Evolutionary conservation across 1,140 invertebrate species (phyloP), one percentile per base, ranked within the genome.

Genomic region (Drosophila tsacasi): DNA sequence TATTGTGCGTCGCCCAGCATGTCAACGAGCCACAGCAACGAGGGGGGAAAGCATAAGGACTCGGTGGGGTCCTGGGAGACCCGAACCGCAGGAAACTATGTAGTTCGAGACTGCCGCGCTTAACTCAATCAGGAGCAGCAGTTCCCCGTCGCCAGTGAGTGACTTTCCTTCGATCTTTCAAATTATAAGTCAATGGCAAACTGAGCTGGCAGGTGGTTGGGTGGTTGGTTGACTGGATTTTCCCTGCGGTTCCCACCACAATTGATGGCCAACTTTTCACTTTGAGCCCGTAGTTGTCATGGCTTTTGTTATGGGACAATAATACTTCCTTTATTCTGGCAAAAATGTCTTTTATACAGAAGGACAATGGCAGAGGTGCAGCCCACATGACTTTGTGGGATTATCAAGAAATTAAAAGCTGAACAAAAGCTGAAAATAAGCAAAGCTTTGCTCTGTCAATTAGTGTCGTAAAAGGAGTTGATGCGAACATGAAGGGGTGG

Each of bases 191-290:
- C 76, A 80, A 86, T 77, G 21, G 23, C 32, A 74, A 60, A 76
- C 77, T 46, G 27, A 50, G 50, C 62, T 77, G 67, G 58, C 12
- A 39, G 66, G 37, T 68, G 39, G 35, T 57, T 30, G 40, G 35
- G 50, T 30, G 40, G 25, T 37, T 35, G 66, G 30, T 8, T 65
- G 30, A 10, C 25, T 63, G 47, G 61, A 39, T 65, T 63, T 49
- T 46, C 52, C 68, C 68, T 58, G 64, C 46, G 65, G 35, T 37
- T 30, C 17, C 35, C 10, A 32, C 76, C 81, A 68, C 84, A 89
- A 89, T 86, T 86, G 84, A 77, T 82, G 83, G 75, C 61, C 72
- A 80, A 82, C 76, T 83, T 77, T 83, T 89, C 66, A 77, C 67
- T 72, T 57, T 79, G 62, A 46, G 35, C 47, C 63, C 42, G 19